Evolutionary conservation across 2,797 vertebrate species (phyloP), one percentile per base, ranked within the genome.

Genomic region (Phrynocephalus vlangalii): DNA sequence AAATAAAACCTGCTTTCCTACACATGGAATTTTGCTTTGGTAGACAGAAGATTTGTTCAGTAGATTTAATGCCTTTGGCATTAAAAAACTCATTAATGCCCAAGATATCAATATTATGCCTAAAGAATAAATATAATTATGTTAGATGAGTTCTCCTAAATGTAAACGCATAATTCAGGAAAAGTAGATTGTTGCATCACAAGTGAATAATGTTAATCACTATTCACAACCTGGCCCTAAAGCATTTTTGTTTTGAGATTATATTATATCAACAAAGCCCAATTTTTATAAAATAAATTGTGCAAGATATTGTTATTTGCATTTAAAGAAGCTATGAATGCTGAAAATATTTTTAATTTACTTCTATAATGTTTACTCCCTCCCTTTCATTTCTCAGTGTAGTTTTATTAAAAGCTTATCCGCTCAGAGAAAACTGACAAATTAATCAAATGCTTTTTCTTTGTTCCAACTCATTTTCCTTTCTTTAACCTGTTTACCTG

Each of bases 331-430:
- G 83, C 90, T 50, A 20, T 84, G 85, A 90, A 66, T 90, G 33
- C 48, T 93, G 85, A 33, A 86, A 93, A 86, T 56, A 93, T 90
- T 91, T 88, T 89, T 81, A 30, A 84, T 93, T 94, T 92, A 68
- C 24, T 92, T 90, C 79, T 92, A 63, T 86, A 78, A 93, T 83
- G 26, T 91, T 50, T 88, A 83, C 26, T 60, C 22, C 60, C 20
- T n/a, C 87, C 24, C n/a, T 66, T 88, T 87, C 77, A 89, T 90
- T 89, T 91, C 81, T 52, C 88, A 79, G 15, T 88, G 75, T 50
- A 68, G 10, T 85, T n/a, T 89, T 91, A 82, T 80, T 91, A 89
- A 93, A 91, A 80, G 77, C 1, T 86, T 90, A 56, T 86, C 85
- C 93, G 22, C 50, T 86, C 48, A 88, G 82, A 83, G 48, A 90